Conservation (phyloP, 1,140 invertebrate species). For the Tetragnatha versicolor region DNA sequence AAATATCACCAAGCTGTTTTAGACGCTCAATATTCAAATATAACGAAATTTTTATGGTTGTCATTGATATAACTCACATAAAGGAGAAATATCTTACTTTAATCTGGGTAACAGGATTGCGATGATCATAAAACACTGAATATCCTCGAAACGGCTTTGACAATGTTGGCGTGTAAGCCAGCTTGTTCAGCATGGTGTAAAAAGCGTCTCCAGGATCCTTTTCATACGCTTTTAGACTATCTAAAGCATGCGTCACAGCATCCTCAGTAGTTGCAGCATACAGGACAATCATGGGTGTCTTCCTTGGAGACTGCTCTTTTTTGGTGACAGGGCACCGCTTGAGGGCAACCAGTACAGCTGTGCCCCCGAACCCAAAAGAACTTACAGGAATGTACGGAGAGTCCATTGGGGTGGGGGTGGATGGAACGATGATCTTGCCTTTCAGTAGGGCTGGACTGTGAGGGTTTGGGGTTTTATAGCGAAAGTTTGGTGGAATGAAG, state of each 20-base stretch:
- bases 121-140: not conserved
- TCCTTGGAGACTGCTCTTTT: not conserved
- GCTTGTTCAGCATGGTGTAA: slow-evolving; percentile 3
- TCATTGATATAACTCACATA: not conserved
- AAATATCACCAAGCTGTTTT: too few species aligned
- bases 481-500: slow-evolving; percentile 68
- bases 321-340: slow-evolving; percentile 67
- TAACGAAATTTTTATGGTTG: not conserved
- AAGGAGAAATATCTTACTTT: not conserved
- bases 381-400: slow-evolving; percentile 92
- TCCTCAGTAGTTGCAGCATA: slow-evolving; percentile 67
- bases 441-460: slow-evolving; percentile 70
- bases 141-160: not conserved
- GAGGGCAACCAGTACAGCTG: slow-evolving; percentile 90
- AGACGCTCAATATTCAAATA: too few species aligned
- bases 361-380: slow-evolving; percentile 97
- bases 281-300: slow-evolving; percentile 61
- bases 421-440: slow-evolving; percentile 77
- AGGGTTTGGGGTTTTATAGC: slow-evolving; percentile 69
- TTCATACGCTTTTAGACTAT: slow-evolving; percentile 58
- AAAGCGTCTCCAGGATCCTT: not conserved
- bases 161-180: not conserved
- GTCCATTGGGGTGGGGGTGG: slow-evolving; percentile 69
- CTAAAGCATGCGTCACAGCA: slow-evolving; percentile 62
- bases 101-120: not conserved